phyloP scores from a whole-genome alignment of 2,113 vertebrate species.

The Heterotis niloticus region DNA sequence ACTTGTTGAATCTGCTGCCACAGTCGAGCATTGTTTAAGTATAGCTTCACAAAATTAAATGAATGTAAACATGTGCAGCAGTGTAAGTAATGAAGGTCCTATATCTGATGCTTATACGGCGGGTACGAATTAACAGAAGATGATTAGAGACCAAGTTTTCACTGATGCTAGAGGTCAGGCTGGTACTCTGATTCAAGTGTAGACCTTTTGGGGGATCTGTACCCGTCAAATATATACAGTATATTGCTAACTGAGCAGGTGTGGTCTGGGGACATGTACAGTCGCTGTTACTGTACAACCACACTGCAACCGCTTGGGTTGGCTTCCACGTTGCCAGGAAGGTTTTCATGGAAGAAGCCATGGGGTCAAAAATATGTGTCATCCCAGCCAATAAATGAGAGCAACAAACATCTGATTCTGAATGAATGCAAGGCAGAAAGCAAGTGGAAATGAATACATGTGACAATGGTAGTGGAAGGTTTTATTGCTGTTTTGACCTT shows the following conservation, averaged over 20 bases:
- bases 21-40: too few species aligned
- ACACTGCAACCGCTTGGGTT: not conserved
- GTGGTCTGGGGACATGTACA: slow-evolving; percentile 2
- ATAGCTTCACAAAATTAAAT: not conserved
- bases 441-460: too few species aligned
- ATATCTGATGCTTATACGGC: not conserved
- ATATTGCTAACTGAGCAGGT: not conserved
- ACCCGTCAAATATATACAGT: not conserved
- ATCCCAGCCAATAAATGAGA: not conserved
- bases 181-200: not conserved
- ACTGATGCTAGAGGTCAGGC: not conserved
- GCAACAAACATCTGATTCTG: not conserved
- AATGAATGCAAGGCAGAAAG: not conserved
- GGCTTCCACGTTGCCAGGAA: not conserved
- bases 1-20: too few species aligned
- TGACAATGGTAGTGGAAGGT: too few species aligned
- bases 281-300: not conserved
- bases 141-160: not conserved
- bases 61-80: not conserved
- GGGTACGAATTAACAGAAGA: not conserved
- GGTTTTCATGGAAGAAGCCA: not conserved
- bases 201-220: not conserved
- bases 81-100: not conserved
- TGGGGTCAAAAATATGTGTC: slow-evolving; percentile 11
- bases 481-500: too few species aligned